These are phyloP conservation scores for Platorchestia sp. DNA, from an alignment of 1,140 invertebrate species.

Conservation along the genomic window DNA sequence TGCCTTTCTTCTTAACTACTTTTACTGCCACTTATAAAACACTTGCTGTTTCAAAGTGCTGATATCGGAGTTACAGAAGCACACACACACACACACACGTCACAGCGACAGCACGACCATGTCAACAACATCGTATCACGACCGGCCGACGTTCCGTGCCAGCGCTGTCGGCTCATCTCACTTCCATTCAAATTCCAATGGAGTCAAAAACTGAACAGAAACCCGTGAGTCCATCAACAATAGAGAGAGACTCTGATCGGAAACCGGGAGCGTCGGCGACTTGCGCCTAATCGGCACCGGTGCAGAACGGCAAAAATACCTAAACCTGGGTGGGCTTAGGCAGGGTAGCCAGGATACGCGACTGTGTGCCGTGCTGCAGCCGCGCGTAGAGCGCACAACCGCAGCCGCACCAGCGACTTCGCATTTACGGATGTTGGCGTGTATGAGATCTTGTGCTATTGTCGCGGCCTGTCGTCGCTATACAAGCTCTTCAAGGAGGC, in stretches of 20 bases:
- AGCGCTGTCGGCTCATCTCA: background rate
- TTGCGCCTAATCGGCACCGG: conserved; percentile 3
- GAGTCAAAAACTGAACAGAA: conserved; percentile 8
- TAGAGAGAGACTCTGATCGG: background rate
- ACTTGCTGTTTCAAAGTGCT: background rate
- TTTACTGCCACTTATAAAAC: background rate
- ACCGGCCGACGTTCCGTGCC: background rate
- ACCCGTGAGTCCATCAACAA: background rate
- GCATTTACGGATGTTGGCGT: background rate
- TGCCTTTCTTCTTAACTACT: background rate
- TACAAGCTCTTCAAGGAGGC: conserved; percentile 6
- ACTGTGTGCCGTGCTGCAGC: background rate
- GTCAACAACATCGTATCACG: background rate
- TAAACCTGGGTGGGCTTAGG: background rate
- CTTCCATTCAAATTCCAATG: conserved; percentile 1
- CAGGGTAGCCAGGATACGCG: background rate
- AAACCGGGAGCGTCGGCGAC: background rate
- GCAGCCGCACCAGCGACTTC: too few species aligned
- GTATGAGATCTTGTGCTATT: conserved; percentile 1
- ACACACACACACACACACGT: background rate
- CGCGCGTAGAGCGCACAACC: background rate
- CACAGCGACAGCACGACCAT: background rate
- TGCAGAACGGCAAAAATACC: background rate
- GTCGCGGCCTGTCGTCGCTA: background rate
- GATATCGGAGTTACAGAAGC: background rate